Base-by-base conservation (phyloP, 2,113 vertebrate genomes). In the Agelaius phoeniceus region DNA sequence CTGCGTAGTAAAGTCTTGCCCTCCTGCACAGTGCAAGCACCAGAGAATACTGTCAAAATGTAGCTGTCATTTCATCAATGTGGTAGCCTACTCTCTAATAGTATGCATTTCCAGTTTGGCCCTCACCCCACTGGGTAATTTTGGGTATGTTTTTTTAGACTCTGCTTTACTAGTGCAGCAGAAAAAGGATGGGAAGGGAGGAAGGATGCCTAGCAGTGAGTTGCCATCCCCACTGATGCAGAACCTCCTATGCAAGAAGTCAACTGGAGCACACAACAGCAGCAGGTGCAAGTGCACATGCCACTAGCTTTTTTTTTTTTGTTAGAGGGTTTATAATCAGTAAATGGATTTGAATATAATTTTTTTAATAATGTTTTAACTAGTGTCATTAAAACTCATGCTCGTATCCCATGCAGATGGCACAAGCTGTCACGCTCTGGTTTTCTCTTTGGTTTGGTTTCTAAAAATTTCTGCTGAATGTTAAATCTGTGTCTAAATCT, bases 251-350 rank as follows among this genome's bases (percentile, higher is more conserved):
- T 90, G 94, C 61, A 24, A 84, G 90, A 84, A 96, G 94, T 96
- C 57, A 74, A 8, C 78, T 84, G 90, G 93, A 49, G 61, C 69
- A 14, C 30, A 52, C 39, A 75, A 51, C 62, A n/a, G 96, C 92
- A 92, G 96, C 97, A 97, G 98, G 94, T 97, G 97, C 52, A 46
- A 91, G 91, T 39, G 43, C 89, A 77, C 80, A 26, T 94, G 93
- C 94, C 15, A 7, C 72, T 86, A 14, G 75, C 44, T 51, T 54
- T 44, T 52, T 44, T 35, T 35, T 52, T 90, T 84, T 88, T 83
- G 69, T 94, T 79, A 41, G 41, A 88, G 87, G 63, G 44, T 94
- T 97, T 94, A 84, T 95, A 90, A 96, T 94, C 93, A 96, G 87
- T 71, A 94, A 93, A 92, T 63, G 82, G 74, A 90, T 87, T 89